Evolutionary conservation across 1,140 invertebrate species (phyloP).

Genomic region (Drosophila nikananu): DNA sequence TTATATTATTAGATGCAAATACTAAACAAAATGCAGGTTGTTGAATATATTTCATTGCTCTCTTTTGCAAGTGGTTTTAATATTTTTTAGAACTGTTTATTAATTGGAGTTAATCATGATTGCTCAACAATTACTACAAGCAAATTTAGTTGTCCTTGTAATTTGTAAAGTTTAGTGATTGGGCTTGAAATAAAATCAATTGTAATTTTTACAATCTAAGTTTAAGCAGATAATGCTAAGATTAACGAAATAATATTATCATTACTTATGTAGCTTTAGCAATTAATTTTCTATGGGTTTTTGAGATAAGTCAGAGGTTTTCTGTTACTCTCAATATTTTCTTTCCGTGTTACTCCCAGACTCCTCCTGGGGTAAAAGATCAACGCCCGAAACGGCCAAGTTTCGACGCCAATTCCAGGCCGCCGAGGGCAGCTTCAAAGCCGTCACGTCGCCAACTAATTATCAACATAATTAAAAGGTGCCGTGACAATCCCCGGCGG

Average conservation of each 20-base stretch:
- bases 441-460: constrained; percentile 72
- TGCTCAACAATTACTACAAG: not conserved
- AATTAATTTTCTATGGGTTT: no score
- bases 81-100: not conserved
- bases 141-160: not conserved
- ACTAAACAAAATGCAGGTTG: not conserved
- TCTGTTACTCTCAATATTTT: not conserved
- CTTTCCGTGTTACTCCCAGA: constrained; percentile 1
- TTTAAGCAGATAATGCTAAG: no score
- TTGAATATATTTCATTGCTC: not conserved
- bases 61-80: not conserved
- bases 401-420: constrained; percentile 11
- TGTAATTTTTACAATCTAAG: no score
- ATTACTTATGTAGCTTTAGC: no score
- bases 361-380: not conserved
- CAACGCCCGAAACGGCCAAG: constrained; percentile 4
- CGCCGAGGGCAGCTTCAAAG: constrained; percentile 44
- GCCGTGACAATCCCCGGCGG: constrained; percentile 61
- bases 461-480: constrained; percentile 75
- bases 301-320: not conserved
- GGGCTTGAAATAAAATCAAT: no score
- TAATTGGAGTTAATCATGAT: not conserved
- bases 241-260: no score
- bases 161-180: no score
- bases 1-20: not conserved